Conservation (phyloP, 2,113 vertebrate genomes). For the Carettochelys insculpta region DNA sequence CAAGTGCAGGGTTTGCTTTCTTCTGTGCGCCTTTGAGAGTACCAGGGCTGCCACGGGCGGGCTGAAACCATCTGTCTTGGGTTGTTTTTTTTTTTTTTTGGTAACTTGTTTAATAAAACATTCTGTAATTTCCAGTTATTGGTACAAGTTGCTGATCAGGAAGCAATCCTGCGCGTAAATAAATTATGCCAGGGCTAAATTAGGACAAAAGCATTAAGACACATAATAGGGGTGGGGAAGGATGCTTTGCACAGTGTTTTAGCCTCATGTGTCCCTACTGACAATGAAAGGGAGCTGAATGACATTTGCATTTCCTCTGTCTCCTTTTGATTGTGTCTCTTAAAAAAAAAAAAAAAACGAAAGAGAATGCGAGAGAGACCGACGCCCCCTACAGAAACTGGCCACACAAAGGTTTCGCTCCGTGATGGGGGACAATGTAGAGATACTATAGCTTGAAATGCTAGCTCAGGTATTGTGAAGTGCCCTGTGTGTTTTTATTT, state of each 20-base stretch:
- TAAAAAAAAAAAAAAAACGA: not conserved
- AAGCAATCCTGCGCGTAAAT: slow-evolving; percentile 75
- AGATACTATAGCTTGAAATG: slow-evolving; percentile 25
- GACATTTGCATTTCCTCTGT: slow-evolving; percentile 80
- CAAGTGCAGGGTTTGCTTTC: slow-evolving; percentile 33
- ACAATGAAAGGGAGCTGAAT: slow-evolving; percentile 78
- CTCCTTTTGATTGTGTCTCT: slow-evolving; percentile 66
- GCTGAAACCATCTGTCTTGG: slow-evolving; percentile 55
- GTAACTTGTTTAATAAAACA: slow-evolving; percentile 73
- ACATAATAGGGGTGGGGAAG: slow-evolving; percentile 31
- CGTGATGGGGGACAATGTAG: slow-evolving; percentile 55
- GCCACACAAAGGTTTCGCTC: slow-evolving; percentile 74
- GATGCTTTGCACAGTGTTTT: slow-evolving; percentile 64
- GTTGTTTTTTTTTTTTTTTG: slow-evolving; percentile 40
- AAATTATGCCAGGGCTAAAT: slow-evolving; percentile 79
- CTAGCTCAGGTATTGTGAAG: slow-evolving; percentile 52
- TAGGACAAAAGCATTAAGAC: slow-evolving; percentile 75
- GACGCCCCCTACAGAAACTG: slow-evolving; percentile 74
- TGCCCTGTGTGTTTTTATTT: slow-evolving; percentile 8
- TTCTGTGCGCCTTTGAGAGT: slow-evolving; percentile 61
- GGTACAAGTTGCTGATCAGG: slow-evolving; percentile 75
- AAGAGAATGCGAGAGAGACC: slow-evolving; percentile 10
- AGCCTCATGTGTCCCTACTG: slow-evolving; percentile 76
- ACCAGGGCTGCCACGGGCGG: slow-evolving; percentile 24
- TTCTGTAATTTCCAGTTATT: slow-evolving; percentile 73